Conservation (phyloP, 37 sponge, comb jelly and placozoan genomes). For the Eunapius fragilis region DNA sequence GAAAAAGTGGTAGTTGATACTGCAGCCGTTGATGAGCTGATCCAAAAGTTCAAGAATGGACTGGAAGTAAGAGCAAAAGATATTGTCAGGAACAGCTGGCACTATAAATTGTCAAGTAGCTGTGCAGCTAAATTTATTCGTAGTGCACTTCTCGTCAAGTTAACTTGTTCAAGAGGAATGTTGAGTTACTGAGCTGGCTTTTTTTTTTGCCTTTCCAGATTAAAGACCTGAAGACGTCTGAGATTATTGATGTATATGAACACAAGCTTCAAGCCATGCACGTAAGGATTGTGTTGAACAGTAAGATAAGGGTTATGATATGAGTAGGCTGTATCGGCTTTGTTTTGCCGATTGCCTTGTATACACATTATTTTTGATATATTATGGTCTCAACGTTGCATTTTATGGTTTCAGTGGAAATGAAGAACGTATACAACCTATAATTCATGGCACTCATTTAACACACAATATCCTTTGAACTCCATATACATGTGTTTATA, state of each 20-base stretch:
- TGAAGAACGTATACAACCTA: no score
- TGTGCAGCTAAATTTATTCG: background rate
- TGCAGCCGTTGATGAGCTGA: slow-evolving; percentile 15
- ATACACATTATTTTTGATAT: no score
- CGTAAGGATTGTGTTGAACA: no score
- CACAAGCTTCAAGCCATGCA: slow-evolving; percentile 58
- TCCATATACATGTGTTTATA: no score
- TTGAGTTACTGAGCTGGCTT: no score
- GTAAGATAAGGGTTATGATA: background rate
- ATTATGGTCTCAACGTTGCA: no score
- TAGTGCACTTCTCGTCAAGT: no score
- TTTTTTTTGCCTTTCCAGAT: slow-evolving; percentile 36
- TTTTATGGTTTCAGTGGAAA: no score
- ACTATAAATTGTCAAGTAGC: background rate
- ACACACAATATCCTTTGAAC: no score
- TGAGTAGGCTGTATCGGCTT: no score
- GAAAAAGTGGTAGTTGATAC: background rate
- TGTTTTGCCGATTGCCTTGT: no score
- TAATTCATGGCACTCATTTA: no score
- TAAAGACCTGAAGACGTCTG: slow-evolving; percentile 41
- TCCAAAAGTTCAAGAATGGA: slow-evolving; percentile 51
- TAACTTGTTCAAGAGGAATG: background rate
- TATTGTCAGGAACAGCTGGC: background rate
- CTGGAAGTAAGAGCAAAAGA: slow-evolving; percentile 20
- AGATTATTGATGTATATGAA: slow-evolving; percentile 67